phyloP scores from a whole-genome alignment of 2,888 invertebrate genomes.

The Synanthedon vespiformis region DNA sequence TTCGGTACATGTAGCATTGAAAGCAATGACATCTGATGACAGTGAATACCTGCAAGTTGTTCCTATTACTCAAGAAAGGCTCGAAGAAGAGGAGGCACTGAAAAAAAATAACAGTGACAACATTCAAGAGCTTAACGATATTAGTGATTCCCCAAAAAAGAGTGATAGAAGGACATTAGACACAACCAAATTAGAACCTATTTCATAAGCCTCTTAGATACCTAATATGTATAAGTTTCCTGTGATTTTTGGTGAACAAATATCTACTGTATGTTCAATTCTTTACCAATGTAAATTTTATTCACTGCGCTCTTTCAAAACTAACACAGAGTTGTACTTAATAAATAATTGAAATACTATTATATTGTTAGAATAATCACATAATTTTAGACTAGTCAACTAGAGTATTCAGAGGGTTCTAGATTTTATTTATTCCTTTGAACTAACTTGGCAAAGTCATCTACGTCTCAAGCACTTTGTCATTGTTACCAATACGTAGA shows the following conservation, averaged over 20 bases:
- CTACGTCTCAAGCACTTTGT: conserved; percentile 10
- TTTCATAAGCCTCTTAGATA: conserved; percentile 18
- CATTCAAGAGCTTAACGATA: conserved; percentile 47
- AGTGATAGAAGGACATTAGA: conserved; percentile 60
- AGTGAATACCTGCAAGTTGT: conserved; percentile 47
- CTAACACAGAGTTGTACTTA: neutral
- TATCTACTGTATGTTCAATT: conserved; percentile 24
- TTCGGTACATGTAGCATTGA: conserved; percentile 1
- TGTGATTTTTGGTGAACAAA: conserved; percentile 32
- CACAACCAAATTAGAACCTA: conserved; percentile 40
- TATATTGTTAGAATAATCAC: conserved; percentile 2
- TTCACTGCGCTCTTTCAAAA: neutral
- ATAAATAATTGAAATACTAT: neutral
- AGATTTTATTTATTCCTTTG: conserved; percentile 54
- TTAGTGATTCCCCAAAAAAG: conserved; percentile 59
- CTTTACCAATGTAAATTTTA: conserved; percentile 17
- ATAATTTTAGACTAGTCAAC: conserved; percentile 61
- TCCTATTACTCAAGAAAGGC: conserved; percentile 34
- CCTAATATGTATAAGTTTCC: conserved; percentile 35
- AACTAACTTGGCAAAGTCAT: conserved; percentile 3
- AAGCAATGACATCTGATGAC: conserved; percentile 11
- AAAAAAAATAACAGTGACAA: conserved; percentile 38
- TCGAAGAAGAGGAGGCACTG: conserved; percentile 27
- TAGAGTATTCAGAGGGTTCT: conserved; percentile 42
- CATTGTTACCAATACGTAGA: conserved; percentile 55